Percentiles rank a stretch among this genome's conserved stretches.
phyloP scores from a whole-genome alignment of 2,797 vertebrate species.

The Myoxocephalus aenaeus region DNA sequence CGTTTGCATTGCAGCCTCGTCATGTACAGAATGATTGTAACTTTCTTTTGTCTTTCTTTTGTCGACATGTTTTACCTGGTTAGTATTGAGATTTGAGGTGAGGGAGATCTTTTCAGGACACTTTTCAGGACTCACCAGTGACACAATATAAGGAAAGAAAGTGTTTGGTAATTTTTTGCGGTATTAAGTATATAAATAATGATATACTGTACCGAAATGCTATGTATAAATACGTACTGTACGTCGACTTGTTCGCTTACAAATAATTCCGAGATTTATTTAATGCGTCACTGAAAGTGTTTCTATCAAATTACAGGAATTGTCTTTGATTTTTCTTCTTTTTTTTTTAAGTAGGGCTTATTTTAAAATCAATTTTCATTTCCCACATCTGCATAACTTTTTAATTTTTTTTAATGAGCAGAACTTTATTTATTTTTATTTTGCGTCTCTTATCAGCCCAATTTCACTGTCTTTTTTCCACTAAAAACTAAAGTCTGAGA shows the following conservation, averaged over 20 bases:
- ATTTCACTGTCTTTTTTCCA: not conserved
- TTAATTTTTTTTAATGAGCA: not conserved
- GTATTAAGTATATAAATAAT: conserved; percentile 16
- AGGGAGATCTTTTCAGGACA: conserved; percentile 1
- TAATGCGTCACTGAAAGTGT: not conserved
- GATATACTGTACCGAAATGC: conserved; percentile 18
- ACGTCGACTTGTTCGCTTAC: conserved; percentile 9
- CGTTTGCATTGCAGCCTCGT: conserved; percentile 63
- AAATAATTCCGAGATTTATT: not conserved
- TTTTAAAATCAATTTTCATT: not conserved
- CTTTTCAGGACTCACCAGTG: not conserved
- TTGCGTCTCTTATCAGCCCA: not conserved
- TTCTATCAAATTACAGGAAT: not conserved
- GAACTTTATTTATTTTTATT: not conserved
- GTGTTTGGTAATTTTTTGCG: not conserved
- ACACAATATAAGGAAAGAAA: conserved; percentile 10
- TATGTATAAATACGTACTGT: not conserved
- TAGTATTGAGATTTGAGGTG: conserved; percentile 14
- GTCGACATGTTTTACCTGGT: conserved; percentile 30
- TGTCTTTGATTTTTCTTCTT: not conserved
- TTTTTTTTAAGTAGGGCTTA: not conserved
- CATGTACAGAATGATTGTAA: conserved; percentile 71
- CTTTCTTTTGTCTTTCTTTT: conserved; percentile 30
- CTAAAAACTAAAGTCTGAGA: not conserved
- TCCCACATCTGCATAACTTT: not conserved